phyloP scores from a whole-genome alignment of 2,797 vertebrate genomes.

The Stomatorhinus walkeri region DNA sequence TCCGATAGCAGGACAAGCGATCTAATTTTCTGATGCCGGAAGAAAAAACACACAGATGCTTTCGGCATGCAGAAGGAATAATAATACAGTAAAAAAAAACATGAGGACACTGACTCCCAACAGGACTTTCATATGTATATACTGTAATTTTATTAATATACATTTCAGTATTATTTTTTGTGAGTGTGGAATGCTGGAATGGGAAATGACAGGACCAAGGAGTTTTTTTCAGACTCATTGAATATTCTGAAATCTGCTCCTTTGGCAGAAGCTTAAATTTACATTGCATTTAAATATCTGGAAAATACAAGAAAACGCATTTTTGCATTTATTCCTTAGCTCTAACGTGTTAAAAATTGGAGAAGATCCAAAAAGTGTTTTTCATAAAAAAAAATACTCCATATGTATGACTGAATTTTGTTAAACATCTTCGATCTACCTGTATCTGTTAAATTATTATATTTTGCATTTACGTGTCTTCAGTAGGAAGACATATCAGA shows the following conservation, averaged over 20 bases:
- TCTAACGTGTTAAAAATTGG: background rate
- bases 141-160: background rate
- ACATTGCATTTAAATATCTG: background rate
- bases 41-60: background rate
- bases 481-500: background rate
- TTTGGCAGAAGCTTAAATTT: background rate
- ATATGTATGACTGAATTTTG: background rate
- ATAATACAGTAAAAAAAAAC: background rate
- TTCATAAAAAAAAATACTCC: background rate
- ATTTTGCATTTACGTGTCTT: background rate
- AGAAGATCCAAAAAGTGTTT: background rate
- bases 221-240: background rate
- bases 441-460: background rate
- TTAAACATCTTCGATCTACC: background rate
- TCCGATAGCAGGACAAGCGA: slow-evolving; percentile 27
- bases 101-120: background rate
- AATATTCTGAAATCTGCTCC: background rate
- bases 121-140: background rate
- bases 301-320: background rate
- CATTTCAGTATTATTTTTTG: background rate
- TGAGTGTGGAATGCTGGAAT: background rate
- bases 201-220: background rate
- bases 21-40: slow-evolving; percentile 31
- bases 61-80: background rate
- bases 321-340: background rate